Evolutionary conservation across 2,888 invertebrate species (phyloP), one percentile per base, ranked within the genome.

Genomic region (Drosophila emarginata): DNA sequence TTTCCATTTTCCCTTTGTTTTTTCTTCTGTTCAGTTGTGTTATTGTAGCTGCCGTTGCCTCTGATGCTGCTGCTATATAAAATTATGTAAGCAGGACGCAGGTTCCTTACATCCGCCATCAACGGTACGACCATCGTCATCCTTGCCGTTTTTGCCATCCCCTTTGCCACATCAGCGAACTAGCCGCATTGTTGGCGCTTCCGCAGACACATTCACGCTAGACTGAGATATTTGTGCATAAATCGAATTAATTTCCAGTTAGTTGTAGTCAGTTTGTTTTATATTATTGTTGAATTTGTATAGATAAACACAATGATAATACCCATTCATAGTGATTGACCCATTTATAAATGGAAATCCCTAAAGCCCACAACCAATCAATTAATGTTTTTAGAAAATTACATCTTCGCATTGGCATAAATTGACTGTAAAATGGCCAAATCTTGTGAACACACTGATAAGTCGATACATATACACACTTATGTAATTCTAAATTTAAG

Each of bases 171-270:
- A 45, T 40, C 52, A 53, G 50, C 73, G 67, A 68, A 59, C 68
- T 76, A 28, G 67, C 80, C 78, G 67, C 70, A 78, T 76, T 78
- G 79, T 67, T 72, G 72, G 66, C 66, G 71, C 78, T 73, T 79
- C 78, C 78, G 72, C 62, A 28, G 56, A 67, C 51, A 56, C 40
- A 39, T 61, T 21, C 51, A 51, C 58, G 60, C 60, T 51, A 63
- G 58, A 50, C 45, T 50, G 54, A 52, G 28, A 51, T 65, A 69
- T 51, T 54, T 65, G 61, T 74, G 79, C 77, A 80, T 82, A 82
- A 82, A 82, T 80, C 82, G 82, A 80, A 80, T 80, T 80, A 80
- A 82, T 82, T 79, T 74, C 67, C 77, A 77, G 77, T 71, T 79
- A 61, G 76, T 67, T 79, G 18, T 71, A 79, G 77, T 71, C 76